phyloP scores from a whole-genome alignment of 2,888 invertebrate genomes.

The Formica aserva region DNA sequence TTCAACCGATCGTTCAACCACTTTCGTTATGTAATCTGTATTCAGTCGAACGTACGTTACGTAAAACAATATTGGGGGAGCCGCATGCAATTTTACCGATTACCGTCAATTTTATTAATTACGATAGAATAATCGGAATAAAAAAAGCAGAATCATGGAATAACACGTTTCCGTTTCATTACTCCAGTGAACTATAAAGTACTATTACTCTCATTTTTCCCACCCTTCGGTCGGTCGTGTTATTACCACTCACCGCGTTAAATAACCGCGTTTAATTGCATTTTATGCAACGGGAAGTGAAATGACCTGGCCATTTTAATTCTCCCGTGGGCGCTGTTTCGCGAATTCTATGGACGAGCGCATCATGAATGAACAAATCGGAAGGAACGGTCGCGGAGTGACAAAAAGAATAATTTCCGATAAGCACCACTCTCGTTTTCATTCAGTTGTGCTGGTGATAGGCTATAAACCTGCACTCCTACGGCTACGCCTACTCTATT shows the following conservation, averaged over 20 bases:
- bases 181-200: background rate
- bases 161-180: constrained; percentile 12
- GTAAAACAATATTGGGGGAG: constrained; percentile 16
- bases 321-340: constrained; percentile 46
- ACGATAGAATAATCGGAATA: background rate
- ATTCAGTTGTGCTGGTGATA: constrained; percentile 42
- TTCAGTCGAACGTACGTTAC: constrained; percentile 20
- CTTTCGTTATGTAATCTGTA: constrained; percentile 29
- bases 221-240: constrained; percentile 47
- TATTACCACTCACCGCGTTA: constrained; percentile 71
- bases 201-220: constrained; percentile 54
- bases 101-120: constrained; percentile 32
- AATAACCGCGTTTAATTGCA: constrained; percentile 84
- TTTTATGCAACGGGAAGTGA: constrained; percentile 84
- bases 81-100: constrained; percentile 7
- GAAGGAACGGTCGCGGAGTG: constrained; percentile 4
- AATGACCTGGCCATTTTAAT: constrained; percentile 67
- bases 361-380: constrained; percentile 31
- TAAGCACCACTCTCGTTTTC: constrained; percentile 64
- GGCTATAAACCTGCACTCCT: constrained; percentile 55
- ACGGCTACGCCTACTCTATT: constrained; percentile 65
- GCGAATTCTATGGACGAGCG: constrained; percentile 6
- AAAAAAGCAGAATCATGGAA: constrained; percentile 3
- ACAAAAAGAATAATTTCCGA: constrained; percentile 44
- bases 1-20: constrained; percentile 32